Base-by-base conservation (phyloP, 2,113 vertebrate species). In the Ariopsis seemanni region DNA sequence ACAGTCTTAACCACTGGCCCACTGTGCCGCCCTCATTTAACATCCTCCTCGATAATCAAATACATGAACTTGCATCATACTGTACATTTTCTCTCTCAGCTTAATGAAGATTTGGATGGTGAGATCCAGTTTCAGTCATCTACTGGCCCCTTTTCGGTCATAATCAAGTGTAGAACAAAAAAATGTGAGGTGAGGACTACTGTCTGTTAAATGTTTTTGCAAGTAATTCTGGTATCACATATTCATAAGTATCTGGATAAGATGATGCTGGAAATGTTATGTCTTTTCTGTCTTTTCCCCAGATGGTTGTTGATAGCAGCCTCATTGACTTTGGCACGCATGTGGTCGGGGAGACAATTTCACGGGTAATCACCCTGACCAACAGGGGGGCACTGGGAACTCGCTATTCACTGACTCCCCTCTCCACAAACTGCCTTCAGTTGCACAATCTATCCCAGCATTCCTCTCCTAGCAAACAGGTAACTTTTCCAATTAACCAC, bases 251-350 rank as follows among this genome's bases (percentile, higher is more conserved):
- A 27, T n/a, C 17, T 9, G 9, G 17, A 77, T 60, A 62, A 62
- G 11, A 62, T 48, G 8, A 6, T 81, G 22, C 50, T 71, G 55
- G 81, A 17, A 27, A 50, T 63, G 48, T 57, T 30, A 12, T 34
- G 72, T 42, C 69, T 53, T 80, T 79, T 86, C 71, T 84, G 22
- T 79, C 58, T 90, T 89, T 91, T 74, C 86, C 91, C 69, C 94
- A 99, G 98, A 92, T 97, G 91, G 94, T 96, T 75, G 95, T 99
- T 6, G 97, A 99, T 95, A 95, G 93, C 91, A 93, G 95, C 89
- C 92, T 95, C 90, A 89, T 99, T 86, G 95, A 97, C 92, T 98
- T 99, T 25, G 97, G 98, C 85, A 95, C 94, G 83, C 96, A 96
- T 7, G 93, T 97, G 87, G 96, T 99, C 85, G 98, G 98, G 55